Evolutionary conservation across 2,797 vertebrate genomes (phyloP).

Genomic region (Glyptemys insculpta): DNA sequence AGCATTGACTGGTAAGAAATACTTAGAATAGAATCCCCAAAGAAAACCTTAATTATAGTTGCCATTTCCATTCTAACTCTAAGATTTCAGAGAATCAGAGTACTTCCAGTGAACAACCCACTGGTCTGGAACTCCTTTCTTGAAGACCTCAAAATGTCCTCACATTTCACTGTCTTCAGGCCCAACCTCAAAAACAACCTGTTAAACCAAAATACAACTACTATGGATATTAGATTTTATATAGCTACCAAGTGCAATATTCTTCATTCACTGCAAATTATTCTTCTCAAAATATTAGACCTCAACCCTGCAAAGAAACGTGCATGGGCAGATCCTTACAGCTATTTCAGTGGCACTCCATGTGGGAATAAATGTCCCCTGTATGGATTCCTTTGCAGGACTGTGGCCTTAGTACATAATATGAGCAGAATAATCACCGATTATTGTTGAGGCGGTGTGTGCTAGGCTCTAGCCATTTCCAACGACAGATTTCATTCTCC

Average conservation of each 20-base stretch:
- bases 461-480: background rate
- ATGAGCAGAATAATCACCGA: background rate
- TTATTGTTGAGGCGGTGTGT: background rate
- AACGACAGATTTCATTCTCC: background rate
- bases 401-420: background rate
- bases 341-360: background rate
- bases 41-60: conserved; percentile 1
- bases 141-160: background rate
- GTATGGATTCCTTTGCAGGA: background rate
- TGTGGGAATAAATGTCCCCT: background rate
- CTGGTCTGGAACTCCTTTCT: conserved; percentile 30
- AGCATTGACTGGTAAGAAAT: background rate
- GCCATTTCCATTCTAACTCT: background rate
- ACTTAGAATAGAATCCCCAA: background rate
- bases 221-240: background rate
- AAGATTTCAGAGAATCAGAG: conserved; percentile 16
- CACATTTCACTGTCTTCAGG: conserved; percentile 2
- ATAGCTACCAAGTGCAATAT: background rate
- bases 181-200: background rate
- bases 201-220: background rate
- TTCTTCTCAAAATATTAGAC: background rate
- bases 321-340: background rate
- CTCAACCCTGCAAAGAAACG: background rate
- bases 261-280: background rate
- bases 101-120: conserved; percentile 46